Evolutionary conservation across 1,140 invertebrate species (phyloP), one percentile per base, ranked within the genome.

Genomic region (Macrostomum lignano): DNA sequence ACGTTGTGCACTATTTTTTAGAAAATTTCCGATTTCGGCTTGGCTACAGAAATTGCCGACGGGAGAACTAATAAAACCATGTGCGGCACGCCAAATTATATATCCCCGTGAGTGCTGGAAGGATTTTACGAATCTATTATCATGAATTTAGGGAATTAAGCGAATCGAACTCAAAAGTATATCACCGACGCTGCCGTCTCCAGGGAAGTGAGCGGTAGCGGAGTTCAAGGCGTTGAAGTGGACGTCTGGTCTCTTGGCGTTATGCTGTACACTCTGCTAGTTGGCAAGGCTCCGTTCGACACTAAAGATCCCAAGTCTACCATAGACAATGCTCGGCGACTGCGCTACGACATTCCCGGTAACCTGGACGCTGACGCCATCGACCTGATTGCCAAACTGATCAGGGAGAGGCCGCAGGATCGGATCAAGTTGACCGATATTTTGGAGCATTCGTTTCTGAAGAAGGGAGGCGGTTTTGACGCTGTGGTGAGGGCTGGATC

Each of bases 71-170:
- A 91, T 58, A 67, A 74, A 46, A 91, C 84, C 5, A 79, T 91
- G 76, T 93, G 84, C 64, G 86, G 82, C 23, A 96, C 86, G 23
- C 84, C 86, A 22, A 94, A 93, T 57, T 94, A 84, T 52, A 94
- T 96, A 43, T 84, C 82, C n/a, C 84, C 82, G 51, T 55, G 43
- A 49, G 52, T 49, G 26, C 20, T 24, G 10, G 13, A 10, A n/a
- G 10, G n/a, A 9, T 24, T 9, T 9, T 24, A n/a, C 10, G 23
- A 9, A 24, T 24, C 13, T 24, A 9, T 9, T 24, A 24, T 9
- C 9, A 24, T 30, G 20, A n/a, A n/a, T n/a, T 30, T 30, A 17
- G 7, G 20, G 20, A 30, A 30, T 30, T 5, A 30, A 6, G 28
- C 7, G 20, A 6, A 17, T 7, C 20, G 20, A 6, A 17, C 20